phyloP scores from a whole-genome alignment of 2,888 invertebrate genomes.

The Macrostomum cliftonense region DNA sequence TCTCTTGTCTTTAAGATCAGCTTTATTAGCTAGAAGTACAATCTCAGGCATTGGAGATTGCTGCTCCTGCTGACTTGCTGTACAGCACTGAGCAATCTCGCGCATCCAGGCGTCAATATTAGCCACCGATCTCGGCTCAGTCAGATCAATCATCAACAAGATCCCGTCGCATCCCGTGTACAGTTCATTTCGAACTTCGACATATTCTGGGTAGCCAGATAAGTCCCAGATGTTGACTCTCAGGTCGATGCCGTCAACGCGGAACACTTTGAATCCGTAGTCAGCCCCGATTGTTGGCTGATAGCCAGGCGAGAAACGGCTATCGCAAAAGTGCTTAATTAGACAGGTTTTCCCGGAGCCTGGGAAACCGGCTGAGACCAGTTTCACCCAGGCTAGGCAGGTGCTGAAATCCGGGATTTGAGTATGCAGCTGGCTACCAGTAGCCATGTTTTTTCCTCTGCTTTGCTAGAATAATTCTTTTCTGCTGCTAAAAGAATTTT shows the following conservation, averaged over 20 bases:
- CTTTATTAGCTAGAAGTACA: conserved; percentile 25
- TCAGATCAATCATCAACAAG: conserved; percentile 30
- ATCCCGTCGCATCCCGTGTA: conserved; percentile 28
- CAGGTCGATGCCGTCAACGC: conserved; percentile 22
- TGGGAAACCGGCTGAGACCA: conserved; percentile 29
- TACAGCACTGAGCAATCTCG: conserved; percentile 22
- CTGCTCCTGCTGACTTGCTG: neutral
- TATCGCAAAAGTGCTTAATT: conserved; percentile 35
- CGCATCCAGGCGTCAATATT: conserved; percentile 25
- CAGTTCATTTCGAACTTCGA: conserved; percentile 31
- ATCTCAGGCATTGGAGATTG: conserved; percentile 15
- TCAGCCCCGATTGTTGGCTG: conserved; percentile 35
- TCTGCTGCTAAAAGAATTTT: too few relatives aligned
- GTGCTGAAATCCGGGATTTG: conserved; percentile 20
- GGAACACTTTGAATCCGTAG: conserved; percentile 34
- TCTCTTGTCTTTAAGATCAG: conserved; percentile 1
- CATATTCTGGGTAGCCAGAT: conserved; percentile 28
- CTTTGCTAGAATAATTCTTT: too few relatives aligned
- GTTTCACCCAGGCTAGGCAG: conserved; percentile 26
- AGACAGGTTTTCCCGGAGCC: conserved; percentile 31
- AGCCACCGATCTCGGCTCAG: conserved; percentile 25
- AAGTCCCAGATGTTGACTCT: conserved; percentile 34
- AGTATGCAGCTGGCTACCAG: conserved; percentile 5
- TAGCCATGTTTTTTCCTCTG: too few relatives aligned
- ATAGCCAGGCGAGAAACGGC: conserved; percentile 28